These are phyloP conservation scores for Enteromius mattozi DNA, from an alignment of 2,797 vertebrate species.

Conservation along the genomic window DNA sequence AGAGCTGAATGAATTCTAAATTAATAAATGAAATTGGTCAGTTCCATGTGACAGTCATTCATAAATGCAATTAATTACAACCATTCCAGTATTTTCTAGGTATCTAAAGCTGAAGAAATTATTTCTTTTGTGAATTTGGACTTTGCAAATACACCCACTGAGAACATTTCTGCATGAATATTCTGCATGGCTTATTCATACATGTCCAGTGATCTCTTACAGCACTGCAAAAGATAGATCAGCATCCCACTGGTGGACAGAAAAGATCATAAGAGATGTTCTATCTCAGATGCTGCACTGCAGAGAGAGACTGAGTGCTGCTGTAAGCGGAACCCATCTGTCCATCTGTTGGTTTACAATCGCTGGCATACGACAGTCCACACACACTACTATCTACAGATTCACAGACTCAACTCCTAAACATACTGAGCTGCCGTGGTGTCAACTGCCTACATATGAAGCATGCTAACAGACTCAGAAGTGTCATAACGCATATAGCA, in stretches of 20 bases:
- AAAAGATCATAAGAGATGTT: not conserved
- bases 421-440: not conserved
- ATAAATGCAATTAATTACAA: not conserved
- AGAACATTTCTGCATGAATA: not conserved
- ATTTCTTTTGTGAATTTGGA: not conserved
- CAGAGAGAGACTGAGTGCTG: not conserved
- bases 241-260: not conserved
- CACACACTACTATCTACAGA: not conserved
- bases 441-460: not conserved
- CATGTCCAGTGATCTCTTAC: not conserved
- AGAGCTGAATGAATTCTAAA: not conserved
- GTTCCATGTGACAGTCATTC: not conserved
- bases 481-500: not conserved
- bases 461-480: not conserved
- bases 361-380: not conserved
- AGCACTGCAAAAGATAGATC: not conserved
- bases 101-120: not conserved
- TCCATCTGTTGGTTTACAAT: not conserved
- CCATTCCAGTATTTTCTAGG: not conserved
- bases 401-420: not conserved
- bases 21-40: not conserved
- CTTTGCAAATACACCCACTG: not conserved
- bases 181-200: not conserved
- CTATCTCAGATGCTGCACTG: not conserved
- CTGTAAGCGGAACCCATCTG: not conserved